Evolutionary conservation across 1,140 invertebrate genomes (phyloP), one percentile per base, ranked within the genome.

Genomic region (Drosophila hydei): DNA sequence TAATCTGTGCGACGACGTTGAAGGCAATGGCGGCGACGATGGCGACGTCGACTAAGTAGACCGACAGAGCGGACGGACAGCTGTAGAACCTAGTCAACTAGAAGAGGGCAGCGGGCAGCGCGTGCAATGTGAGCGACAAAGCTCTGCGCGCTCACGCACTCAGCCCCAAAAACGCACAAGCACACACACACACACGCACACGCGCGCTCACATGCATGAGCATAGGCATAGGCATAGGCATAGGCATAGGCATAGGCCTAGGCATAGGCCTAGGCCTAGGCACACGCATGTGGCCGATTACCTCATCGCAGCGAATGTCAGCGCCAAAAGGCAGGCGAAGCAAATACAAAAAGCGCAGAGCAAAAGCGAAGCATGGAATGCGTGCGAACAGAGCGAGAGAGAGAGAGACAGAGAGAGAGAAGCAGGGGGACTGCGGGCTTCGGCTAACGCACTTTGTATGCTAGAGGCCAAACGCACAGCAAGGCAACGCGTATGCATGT

Each of bases 261-360:
- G 63, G 78, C 71, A 62, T 67, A 78, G 51, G 43, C 56, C 21
- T 47, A 47, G 43, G 43, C 19, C 19, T 47, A 47, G 19, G 19
- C 73, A 72, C 67, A 88, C 78, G 69, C 75, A 83, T 78, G 80
- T 65, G 67, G 75, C 30, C 68, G 83, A 87, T 87, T 87, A 87
- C 83, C 83, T 87, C 83, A 87, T 87, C 83, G 83, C 83, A 78
- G 75, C 75, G 75, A 77, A 88, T 87, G 77, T 85, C 73, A 84
- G 80, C 76, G 58, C 43, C 47, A 64, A 55, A 55, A 64, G 36
- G 16, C 25, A 61, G 30, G 4, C 48, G 21, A 51, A 59, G 2
- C 27, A 19, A 51, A 51, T 8, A 60, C 30, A 52, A 67, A 75
- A 71, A 83, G 71, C 56, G 63, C 50, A 75, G 38, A 72, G 70